A percentile compares a stretch with the other conserved stretches of the same genome.
These are phyloP conservation scores for Napeogenes sylphis DNA, from an alignment of 2,888 invertebrate species.

Conservation along the genomic window DNA sequence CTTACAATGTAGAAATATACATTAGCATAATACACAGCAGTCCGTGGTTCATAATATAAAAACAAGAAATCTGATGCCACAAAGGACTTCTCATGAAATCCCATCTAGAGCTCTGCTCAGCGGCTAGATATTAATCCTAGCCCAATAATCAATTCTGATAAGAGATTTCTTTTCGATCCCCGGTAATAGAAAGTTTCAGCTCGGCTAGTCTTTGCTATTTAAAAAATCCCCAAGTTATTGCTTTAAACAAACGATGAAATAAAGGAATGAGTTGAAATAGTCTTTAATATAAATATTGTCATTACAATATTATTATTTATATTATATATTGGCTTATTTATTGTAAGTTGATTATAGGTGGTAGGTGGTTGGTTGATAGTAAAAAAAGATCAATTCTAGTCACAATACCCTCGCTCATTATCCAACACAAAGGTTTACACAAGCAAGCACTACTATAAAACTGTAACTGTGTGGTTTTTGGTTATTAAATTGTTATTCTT, in stretches of 20 bases:
- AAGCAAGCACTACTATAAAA: too few species aligned
- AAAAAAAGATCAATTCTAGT: too few species aligned
- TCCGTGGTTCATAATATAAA: constrained; percentile 15
- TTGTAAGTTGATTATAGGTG: too few species aligned
- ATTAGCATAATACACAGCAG: too few species aligned
- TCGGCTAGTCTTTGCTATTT: constrained; percentile 59
- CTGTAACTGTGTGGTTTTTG: too few species aligned
- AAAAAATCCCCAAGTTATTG: constrained; percentile 12
- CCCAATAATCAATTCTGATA: constrained; percentile 61
- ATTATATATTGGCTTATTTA: too few species aligned
- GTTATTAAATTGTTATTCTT: background rate
- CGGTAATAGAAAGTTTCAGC: constrained; percentile 72
- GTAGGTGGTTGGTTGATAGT: too few species aligned
- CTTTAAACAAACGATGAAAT: background rate
- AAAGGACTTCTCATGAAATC: constrained; percentile 55
- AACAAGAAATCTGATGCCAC: constrained; percentile 35
- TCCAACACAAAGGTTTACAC: too few species aligned
- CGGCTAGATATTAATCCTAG: constrained; percentile 62
- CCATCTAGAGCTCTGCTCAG: constrained; percentile 45
- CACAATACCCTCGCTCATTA: too few species aligned
- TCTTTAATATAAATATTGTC: background rate
- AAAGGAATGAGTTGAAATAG: background rate
- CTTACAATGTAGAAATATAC: too few species aligned
- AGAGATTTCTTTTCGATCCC: constrained; percentile 68
- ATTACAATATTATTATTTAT: background rate